These are phyloP conservation scores for Drosophila fungiperda DNA, from an alignment of 2,888 invertebrate species.

Conservation along the genomic window DNA sequence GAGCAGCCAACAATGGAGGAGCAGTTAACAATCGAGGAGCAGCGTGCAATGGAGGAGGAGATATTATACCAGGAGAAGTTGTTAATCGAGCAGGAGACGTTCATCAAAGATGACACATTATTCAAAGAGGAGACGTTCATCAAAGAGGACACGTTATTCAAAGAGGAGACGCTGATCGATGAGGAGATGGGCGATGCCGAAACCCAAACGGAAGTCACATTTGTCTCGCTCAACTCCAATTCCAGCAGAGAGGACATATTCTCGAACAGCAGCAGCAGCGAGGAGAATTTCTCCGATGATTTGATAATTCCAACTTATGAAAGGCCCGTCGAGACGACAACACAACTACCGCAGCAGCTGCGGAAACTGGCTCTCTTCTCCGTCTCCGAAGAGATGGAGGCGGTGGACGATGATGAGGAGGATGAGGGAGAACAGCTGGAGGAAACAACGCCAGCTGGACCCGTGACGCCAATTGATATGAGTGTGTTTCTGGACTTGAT, in stretches of 20 bases:
- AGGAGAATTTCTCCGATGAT: conserved; percentile 71
- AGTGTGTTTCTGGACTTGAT: conserved; percentile 82
- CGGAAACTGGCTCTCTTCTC: conserved; percentile 3
- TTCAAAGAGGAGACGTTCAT: too few species aligned
- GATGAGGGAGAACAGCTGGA: conserved; percentile 20
- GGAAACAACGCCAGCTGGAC: conserved; percentile 15
- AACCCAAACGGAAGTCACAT: conserved; percentile 25
- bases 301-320: conserved; percentile 75
- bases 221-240: conserved; percentile 52
- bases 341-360: conserved; percentile 9
- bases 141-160: too few species aligned
- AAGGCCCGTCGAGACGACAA: conserved; percentile 26
- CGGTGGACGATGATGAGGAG: neutral
- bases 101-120: too few species aligned
- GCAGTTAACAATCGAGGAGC: too few species aligned
- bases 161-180: conserved; percentile 23
- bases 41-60: too few species aligned
- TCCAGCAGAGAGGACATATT: conserved; percentile 41
- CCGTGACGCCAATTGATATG: conserved; percentile 76
- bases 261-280: conserved; percentile 27
- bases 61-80: too few species aligned
- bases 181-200: conserved; percentile 41
- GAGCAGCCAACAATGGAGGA: neutral
- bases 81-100: too few species aligned
- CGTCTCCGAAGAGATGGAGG: neutral